Conservation (phyloP, 2,888 invertebrate species). For the Ernsta delagoae region DNA sequence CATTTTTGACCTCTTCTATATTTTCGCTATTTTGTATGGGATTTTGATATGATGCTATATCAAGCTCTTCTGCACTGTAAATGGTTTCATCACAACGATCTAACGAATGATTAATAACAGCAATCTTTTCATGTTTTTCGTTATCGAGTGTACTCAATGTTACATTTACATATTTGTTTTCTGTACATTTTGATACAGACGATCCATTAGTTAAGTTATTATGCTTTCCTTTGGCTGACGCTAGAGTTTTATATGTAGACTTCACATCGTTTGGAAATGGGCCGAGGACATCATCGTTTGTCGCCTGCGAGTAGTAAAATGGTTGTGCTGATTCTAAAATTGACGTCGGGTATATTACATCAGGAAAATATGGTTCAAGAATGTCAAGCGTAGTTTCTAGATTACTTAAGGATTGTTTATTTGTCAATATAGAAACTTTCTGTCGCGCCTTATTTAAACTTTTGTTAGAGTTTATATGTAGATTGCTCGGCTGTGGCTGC, state of each 20-base stretch:
- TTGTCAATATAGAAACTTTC: conserved; percentile 3
- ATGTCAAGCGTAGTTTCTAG: conserved; percentile 11
- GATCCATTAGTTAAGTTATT: not conserved
- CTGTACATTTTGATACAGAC: not conserved
- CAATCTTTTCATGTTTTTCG: not conserved
- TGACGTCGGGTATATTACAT: conserved; percentile 49
- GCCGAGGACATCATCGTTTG: conserved; percentile 47
- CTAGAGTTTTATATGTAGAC: conserved; percentile 48
- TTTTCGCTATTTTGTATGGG: not conserved
- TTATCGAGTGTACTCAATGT: not conserved
- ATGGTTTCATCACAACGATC: not conserved
- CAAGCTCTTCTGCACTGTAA: not conserved
- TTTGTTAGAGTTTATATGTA: conserved; percentile 9
- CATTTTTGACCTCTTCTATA: not conserved
- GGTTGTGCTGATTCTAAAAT: conserved; percentile 59
- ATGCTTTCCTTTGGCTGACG: conserved; percentile 22
- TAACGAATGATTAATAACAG: not conserved
- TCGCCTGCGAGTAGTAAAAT: conserved; percentile 54
- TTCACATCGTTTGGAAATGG: conserved; percentile 62
- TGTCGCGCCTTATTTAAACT: conserved; percentile 4
- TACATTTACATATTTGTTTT: not conserved
- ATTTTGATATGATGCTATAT: not conserved
- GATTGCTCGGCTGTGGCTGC: conserved; percentile 11
- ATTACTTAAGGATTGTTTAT: not conserved
- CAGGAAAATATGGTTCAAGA: conserved; percentile 43